A percentile compares a stretch with the other conserved stretches of the same genome.
Conservation (phyloP, 2,797 vertebrate species). For the Aplochiton taeniatus region DNA sequence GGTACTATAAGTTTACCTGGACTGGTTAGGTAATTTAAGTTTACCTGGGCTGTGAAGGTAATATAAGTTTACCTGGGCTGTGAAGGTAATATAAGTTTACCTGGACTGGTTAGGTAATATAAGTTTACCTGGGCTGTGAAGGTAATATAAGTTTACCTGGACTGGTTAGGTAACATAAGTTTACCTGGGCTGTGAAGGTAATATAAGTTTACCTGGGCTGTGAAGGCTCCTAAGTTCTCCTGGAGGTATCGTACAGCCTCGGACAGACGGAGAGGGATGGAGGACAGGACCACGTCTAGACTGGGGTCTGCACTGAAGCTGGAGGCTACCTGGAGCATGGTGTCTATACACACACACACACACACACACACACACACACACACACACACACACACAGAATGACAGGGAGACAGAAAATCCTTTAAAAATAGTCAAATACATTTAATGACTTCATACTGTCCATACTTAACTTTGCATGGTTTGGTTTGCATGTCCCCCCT, state of each 20-base stretch:
- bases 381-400: neutral
- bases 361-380: neutral
- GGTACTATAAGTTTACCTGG: too few relatives aligned
- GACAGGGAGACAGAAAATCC: neutral
- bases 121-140: neutral
- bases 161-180: too few relatives aligned
- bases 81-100: neutral
- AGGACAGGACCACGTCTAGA: slow-evolving; percentile 81
- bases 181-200: too few relatives aligned
- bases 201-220: slow-evolving; percentile 74
- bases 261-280: slow-evolving; percentile 81
- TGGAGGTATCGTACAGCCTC: slow-evolving; percentile 83
- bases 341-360: slow-evolving; percentile 68
- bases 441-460: too few relatives aligned
- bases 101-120: neutral
- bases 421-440: neutral
- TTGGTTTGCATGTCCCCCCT: too few relatives aligned
- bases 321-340: slow-evolving; percentile 84
- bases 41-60: neutral
- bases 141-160: too few relatives aligned
- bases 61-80: neutral
- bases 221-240: slow-evolving; percentile 82
- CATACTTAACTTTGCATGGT: too few relatives aligned
- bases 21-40: too few relatives aligned
- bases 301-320: slow-evolving; percentile 84